Evolutionary conservation across 2,888 invertebrate genomes (phyloP).

Genomic region (Tryphoninae sp.): DNA sequence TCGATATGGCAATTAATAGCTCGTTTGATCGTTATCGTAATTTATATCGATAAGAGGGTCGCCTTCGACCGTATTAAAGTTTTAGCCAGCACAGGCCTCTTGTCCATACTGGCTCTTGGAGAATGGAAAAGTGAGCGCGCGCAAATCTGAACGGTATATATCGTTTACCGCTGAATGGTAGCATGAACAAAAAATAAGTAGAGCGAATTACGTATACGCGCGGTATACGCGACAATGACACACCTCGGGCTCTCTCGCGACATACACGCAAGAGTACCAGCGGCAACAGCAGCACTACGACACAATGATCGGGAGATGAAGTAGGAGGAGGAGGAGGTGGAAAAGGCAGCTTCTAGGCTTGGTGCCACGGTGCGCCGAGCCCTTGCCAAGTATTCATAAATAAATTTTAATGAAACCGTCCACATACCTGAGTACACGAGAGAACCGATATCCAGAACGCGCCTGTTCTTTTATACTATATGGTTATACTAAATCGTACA

Average conservation of each 20-base stretch:
- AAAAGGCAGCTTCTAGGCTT: conserved; percentile 61
- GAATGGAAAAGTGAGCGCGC: conserved; percentile 50
- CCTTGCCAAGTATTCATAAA: conserved; percentile 78
- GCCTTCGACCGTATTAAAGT: background rate
- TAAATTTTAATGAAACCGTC: conserved; percentile 77
- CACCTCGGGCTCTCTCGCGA: conserved; percentile 70
- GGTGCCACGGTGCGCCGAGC: conserved; percentile 71
- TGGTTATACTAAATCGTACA: conserved; percentile 11
- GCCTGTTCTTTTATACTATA: conserved; percentile 52
- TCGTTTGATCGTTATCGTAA: conserved; percentile 16
- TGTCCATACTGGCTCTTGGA: conserved; percentile 5
- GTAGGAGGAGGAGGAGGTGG: conserved; percentile 36
- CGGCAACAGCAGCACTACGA: conserved; percentile 49
- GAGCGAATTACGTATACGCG: conserved; percentile 72
- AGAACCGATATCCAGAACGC: conserved; percentile 58
- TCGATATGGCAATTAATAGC: conserved; percentile 15
- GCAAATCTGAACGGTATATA: conserved; percentile 50
- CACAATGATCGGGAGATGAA: conserved; percentile 50
- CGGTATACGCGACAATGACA: conserved; percentile 71
- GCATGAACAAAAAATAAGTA: conserved; percentile 61
- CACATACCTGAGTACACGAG: conserved; percentile 65
- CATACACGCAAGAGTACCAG: conserved; percentile 54
- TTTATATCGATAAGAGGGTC: conserved; percentile 23
- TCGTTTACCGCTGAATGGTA: conserved; percentile 47
- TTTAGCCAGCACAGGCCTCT: conserved; percentile 15